Conservation (phyloP, 2,113 vertebrate genomes). For the Philantomba maxwellii region DNA sequence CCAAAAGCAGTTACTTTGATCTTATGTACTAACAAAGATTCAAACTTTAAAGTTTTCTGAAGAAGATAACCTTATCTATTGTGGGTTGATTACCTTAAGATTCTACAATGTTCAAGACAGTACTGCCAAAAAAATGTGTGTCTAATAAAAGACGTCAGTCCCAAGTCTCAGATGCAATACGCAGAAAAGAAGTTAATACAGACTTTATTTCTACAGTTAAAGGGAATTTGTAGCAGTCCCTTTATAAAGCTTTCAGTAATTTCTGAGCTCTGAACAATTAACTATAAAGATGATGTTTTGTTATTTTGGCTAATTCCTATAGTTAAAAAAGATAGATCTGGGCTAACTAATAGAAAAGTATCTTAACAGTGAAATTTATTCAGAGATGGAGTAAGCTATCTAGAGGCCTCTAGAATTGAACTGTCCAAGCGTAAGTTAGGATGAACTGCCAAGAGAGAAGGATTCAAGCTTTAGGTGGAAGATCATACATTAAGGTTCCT, state of each 20-base stretch:
- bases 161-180: not conserved
- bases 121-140: not conserved
- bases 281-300: not conserved
- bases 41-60: conserved; percentile 26
- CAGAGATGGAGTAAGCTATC: not conserved
- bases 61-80: not conserved
- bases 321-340: not conserved
- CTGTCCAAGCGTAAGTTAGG: not conserved
- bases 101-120: not conserved
- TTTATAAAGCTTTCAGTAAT: not conserved
- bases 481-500: not conserved
- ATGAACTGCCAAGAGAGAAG: not conserved
- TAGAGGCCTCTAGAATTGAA: not conserved
- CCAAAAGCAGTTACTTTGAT: not conserved
- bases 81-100: not conserved
- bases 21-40: not conserved
- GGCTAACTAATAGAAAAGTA: not conserved
- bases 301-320: not conserved
- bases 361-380: not conserved
- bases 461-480: not conserved
- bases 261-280: not conserved
- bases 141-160: not conserved
- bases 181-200: not conserved
- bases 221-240: not conserved
- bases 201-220: not conserved